Percentiles rank a stretch among this genome's conserved stretches.
These are phyloP conservation scores for Gerris buenoi DNA, from an alignment of 1,140 invertebrate genomes.

Conservation along the genomic window DNA sequence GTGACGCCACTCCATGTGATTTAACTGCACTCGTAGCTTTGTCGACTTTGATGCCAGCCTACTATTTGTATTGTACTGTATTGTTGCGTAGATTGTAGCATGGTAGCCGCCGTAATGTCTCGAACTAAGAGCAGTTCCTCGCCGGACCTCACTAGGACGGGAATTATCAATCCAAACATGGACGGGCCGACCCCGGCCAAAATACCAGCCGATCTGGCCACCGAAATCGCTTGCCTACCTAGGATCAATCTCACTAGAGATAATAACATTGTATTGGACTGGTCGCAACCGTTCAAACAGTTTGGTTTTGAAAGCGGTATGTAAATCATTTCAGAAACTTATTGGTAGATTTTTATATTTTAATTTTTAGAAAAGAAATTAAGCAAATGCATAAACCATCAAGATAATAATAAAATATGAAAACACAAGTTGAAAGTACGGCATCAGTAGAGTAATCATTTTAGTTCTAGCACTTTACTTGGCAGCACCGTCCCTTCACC, in stretches of 20 bases:
- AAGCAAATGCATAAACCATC: too few species aligned
- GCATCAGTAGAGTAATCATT: too few species aligned
- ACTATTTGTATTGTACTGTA: background rate
- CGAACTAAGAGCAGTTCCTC: background rate
- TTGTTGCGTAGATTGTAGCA: background rate
- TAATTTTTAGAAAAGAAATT: too few species aligned
- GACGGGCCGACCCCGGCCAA: background rate
- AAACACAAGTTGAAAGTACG: too few species aligned
- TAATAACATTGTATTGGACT: background rate
- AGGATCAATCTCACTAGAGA: background rate
- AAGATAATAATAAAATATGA: too few species aligned
- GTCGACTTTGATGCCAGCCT: too few species aligned
- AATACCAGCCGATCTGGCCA: background rate
- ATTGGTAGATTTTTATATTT: too few species aligned
- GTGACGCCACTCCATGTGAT: too few species aligned
- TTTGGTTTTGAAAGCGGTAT: background rate
- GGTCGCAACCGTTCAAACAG: background rate
- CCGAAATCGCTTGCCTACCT: background rate
- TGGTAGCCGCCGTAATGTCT: background rate
- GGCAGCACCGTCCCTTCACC: too few species aligned
- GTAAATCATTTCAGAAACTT: too few species aligned
- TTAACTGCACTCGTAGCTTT: too few species aligned
- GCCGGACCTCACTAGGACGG: background rate
- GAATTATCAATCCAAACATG: background rate
- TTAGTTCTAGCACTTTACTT: too few species aligned